These are phyloP conservation scores for Heliconius sara DNA, from an alignment of 2,888 invertebrate genomes.

Conservation along the genomic window DNA sequence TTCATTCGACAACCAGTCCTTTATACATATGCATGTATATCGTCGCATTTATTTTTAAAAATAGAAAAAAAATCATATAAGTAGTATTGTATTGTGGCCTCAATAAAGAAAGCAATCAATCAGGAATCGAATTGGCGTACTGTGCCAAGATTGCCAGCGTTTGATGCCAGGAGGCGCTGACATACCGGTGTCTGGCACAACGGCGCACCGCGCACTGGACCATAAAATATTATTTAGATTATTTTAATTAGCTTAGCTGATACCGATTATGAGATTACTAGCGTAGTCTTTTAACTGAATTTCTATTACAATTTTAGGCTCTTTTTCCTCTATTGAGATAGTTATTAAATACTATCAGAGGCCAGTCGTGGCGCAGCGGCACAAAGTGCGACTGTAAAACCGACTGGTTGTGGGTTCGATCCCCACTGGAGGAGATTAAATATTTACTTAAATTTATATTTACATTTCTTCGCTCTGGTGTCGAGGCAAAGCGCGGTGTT, in stretches of 20 bases:
- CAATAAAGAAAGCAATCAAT: constrained; percentile 40
- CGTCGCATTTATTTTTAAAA: background rate
- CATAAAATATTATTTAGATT: constrained; percentile 24
- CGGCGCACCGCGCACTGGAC: background rate
- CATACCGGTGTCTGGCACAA: constrained; percentile 12
- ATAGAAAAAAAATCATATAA: background rate
- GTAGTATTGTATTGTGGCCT: constrained; percentile 4
- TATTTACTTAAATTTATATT: too few species aligned
- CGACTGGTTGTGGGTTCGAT: too few species aligned
- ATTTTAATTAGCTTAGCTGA: constrained; percentile 29
- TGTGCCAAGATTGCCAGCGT: constrained; percentile 35
- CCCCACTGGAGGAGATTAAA: too few species aligned
- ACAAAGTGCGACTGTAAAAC: too few species aligned
- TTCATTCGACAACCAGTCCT: too few species aligned
- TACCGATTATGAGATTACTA: background rate
- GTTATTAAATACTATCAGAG: too few species aligned
- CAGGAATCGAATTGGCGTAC: constrained; percentile 30
- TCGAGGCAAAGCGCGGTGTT: too few species aligned
- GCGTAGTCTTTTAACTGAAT: background rate
- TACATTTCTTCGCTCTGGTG: too few species aligned
- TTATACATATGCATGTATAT: background rate
- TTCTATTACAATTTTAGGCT: background rate
- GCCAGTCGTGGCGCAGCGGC: too few species aligned
- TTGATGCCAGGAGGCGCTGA: constrained; percentile 24
- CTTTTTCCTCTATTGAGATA: too few species aligned